Conservation (phyloP, 2,797 vertebrate genomes). For the Phalanger gymnotis region DNA sequence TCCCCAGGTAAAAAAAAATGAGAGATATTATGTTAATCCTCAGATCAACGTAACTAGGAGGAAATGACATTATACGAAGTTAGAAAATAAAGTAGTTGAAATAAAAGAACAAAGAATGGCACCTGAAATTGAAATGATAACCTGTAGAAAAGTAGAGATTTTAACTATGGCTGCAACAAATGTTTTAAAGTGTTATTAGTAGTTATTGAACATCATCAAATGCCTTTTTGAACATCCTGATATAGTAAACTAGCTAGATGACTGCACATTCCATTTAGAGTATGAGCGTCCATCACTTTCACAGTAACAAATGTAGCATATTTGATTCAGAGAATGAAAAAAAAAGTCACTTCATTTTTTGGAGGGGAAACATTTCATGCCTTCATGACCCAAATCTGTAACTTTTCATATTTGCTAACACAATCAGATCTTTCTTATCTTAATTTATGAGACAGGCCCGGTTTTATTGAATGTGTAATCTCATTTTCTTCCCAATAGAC, state of each 20-base stretch:
- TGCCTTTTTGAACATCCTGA: constrained; percentile 28
- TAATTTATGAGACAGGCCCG: constrained; percentile 28
- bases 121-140: constrained; percentile 34
- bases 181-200: not conserved
- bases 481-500: constrained; percentile 43
- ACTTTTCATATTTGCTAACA: not conserved
- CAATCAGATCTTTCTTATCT: constrained; percentile 13
- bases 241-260: constrained; percentile 33
- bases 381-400: not conserved
- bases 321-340: constrained; percentile 27
- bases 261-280: not conserved
- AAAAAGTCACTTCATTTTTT: constrained; percentile 22
- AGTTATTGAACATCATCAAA: not conserved
- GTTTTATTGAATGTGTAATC: constrained; percentile 39
- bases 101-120: not conserved
- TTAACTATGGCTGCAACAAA: not conserved
- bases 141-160: not conserved
- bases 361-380: not conserved
- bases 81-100: not conserved
- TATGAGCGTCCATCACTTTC: not conserved
- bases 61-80: not conserved
- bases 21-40: not conserved
- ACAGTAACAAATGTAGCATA: constrained; percentile 6
- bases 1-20: not conserved
- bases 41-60: not conserved